Percentiles rank a stretch among this genome's conserved stretches.
These are phyloP conservation scores for Bombus ignitus DNA, from an alignment of 1,140 invertebrate genomes.

Conservation along the genomic window DNA sequence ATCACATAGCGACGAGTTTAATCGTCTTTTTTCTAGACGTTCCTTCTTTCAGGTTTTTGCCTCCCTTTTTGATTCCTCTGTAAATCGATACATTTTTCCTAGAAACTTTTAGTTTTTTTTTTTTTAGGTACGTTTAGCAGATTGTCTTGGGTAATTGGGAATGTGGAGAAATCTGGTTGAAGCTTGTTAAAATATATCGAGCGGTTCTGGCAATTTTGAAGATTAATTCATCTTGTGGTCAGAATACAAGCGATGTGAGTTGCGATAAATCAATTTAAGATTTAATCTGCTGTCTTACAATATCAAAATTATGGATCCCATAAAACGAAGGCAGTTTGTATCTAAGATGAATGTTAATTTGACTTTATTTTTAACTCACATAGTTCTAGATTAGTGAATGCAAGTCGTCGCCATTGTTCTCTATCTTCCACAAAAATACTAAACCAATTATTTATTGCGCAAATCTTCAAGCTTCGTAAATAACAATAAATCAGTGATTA, in stretches of 20 bases:
- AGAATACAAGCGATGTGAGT: neutral
- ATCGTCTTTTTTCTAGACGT: neutral
- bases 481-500: neutral
- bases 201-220: neutral
- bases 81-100: neutral
- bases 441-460: neutral
- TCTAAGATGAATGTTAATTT: no score
- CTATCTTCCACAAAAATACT: neutral
- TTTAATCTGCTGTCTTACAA: no score
- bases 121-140: neutral
- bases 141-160: neutral
- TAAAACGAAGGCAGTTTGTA: no score
- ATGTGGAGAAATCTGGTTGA: neutral
- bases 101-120: neutral
- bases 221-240: neutral
- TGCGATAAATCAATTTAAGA: no score
- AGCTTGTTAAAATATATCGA: neutral
- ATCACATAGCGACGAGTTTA: neutral
- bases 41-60: accelerated
- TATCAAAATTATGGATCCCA: no score
- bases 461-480: neutral
- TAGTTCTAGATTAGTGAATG: no score
- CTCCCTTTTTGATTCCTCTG: neutral
- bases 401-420: no score
- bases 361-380: no score